phyloP scores from a whole-genome alignment of 1,140 invertebrate genomes.

The Phymastichus coffea region DNA sequence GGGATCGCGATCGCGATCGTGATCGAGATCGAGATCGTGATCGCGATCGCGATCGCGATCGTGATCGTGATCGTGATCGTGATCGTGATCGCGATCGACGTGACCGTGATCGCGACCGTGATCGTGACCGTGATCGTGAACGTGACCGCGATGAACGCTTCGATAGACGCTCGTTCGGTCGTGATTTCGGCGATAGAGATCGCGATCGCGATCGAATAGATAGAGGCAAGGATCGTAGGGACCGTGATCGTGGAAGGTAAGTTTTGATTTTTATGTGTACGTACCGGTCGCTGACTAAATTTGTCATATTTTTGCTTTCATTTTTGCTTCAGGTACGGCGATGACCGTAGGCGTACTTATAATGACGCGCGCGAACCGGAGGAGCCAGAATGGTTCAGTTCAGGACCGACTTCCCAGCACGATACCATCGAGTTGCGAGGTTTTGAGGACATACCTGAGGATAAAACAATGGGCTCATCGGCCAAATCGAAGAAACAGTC shows the following conservation, averaged over 20 bases:
- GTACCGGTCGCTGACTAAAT: too few species aligned
- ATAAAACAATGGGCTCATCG: slow-evolving; percentile 43
- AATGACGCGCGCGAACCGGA: slow-evolving; percentile 57
- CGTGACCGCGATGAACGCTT: slow-evolving; percentile 44
- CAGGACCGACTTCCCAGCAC: slow-evolving; percentile 83
- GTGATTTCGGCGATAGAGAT: slow-evolving; percentile 52
- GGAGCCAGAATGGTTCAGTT: slow-evolving; percentile 78
- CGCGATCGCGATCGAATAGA: slow-evolving; percentile 42
- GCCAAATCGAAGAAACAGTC: slow-evolving; percentile 53
- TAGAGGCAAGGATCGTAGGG: slow-evolving; percentile 49
- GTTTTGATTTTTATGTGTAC: too few species aligned
- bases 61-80: slow-evolving; percentile 37
- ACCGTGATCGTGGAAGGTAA: slow-evolving; percentile 45
- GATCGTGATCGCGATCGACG: slow-evolving; percentile 28
- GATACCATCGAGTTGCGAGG: slow-evolving; percentile 92
- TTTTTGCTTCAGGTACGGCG: slow-evolving; percentile 42
- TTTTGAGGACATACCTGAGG: slow-evolving; percentile 74
- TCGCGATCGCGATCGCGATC: slow-evolving; percentile 45
- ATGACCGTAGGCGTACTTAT: slow-evolving; percentile 55
- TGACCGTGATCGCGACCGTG: slow-evolving; percentile 24
- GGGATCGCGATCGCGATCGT: slow-evolving; percentile 27
- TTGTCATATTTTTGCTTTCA: too few species aligned
- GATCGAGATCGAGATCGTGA: slow-evolving; percentile 22
- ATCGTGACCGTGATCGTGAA: slow-evolving; percentile 34
- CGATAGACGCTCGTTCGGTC: slow-evolving; percentile 60